A percentile compares a stretch with the other conserved stretches of the same genome.
Evolutionary conservation across 2,797 vertebrate species (phyloP).

Genomic region (Cottoperca gobio): DNA sequence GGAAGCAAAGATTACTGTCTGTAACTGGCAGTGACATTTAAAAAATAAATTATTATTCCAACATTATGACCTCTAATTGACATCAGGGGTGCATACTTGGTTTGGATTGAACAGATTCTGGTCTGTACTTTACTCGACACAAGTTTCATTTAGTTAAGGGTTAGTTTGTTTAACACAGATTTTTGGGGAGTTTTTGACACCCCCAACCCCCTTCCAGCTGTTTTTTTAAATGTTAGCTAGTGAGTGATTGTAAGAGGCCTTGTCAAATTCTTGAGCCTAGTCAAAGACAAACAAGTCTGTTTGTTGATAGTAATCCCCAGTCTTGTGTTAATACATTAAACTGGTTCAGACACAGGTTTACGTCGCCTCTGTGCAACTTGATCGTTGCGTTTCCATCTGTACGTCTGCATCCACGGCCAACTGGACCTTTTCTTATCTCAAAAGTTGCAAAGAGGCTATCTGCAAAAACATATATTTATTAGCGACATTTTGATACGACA

Average conservation of each 20-base stretch:
- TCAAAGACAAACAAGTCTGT: constrained; percentile 73
- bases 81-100: constrained; percentile 11
- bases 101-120: constrained; percentile 21
- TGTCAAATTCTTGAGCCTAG: constrained; percentile 62
- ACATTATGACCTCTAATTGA: constrained; percentile 32
- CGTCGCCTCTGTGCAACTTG: constrained; percentile 23
- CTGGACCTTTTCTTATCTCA: neutral
- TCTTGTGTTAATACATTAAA: constrained; percentile 59
- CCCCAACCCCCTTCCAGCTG: constrained; percentile 34
- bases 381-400: neutral
- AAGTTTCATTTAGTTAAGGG: constrained; percentile 27
- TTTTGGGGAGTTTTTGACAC: constrained; percentile 17
- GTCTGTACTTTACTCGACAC: constrained; percentile 13
- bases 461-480: too few relatives aligned
- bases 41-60: constrained; percentile 34
- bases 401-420: neutral
- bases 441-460: too few relatives aligned
- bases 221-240: constrained; percentile 55
- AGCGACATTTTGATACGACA: too few relatives aligned
- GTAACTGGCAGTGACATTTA: constrained; percentile 31
- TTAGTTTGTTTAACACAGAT: constrained; percentile 36
- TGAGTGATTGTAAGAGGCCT: constrained; percentile 53
- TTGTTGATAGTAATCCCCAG: constrained; percentile 69
- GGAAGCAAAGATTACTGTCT: constrained; percentile 39
- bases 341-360: constrained; percentile 52